Evolutionary conservation across 2,797 vertebrate species (phyloP), one percentile per base, ranked within the genome.

Genomic region (Enteromius viviparus): DNA sequence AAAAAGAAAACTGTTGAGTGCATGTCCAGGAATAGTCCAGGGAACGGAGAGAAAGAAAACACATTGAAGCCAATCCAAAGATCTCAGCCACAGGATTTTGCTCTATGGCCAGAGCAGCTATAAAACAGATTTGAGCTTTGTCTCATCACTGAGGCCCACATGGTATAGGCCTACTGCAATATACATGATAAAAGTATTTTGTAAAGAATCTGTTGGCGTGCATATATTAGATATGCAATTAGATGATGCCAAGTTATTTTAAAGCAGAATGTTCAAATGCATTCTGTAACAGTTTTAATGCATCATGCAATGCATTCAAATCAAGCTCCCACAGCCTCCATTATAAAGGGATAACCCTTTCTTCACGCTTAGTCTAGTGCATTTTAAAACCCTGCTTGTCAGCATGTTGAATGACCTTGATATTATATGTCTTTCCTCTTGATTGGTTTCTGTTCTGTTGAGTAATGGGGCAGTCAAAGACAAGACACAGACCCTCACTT

Each of bases 401-500:
- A 49, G 42, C 21, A 3, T 58, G 70, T 81, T 80, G 26, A 51
- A n/a, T 78, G 26, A 34, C 64, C 68, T 82, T 64, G 66, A 71
- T 65, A 71, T 64, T 69, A 64, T 29, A 68, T 11, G 65, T 69
- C 65, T 68, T 1, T 40, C 21, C 5, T 58, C 34, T 58, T 51
- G n/a, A 87, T 88, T 84, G 34, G 37, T 62, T 62, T 81, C 47
- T 60, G 51, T 68, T 80, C 66, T 60, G n/a, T 15, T 60, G 79
- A 81, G 23, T 47, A 32, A 69, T 51, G 60, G 26, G 60, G 37
- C 37, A 84, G 86, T 87, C 85, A 89, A 78, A 85, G 53, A 70
- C 86, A 86, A 88, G 82, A 82, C 75, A 77, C 84, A 88, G 83
- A 81, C 74, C 80, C 84, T 86, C 58, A 74, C 58, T 62, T 70